Conservation (phyloP, 2,113 vertebrate species). For the Zapus hudsonius region DNA sequence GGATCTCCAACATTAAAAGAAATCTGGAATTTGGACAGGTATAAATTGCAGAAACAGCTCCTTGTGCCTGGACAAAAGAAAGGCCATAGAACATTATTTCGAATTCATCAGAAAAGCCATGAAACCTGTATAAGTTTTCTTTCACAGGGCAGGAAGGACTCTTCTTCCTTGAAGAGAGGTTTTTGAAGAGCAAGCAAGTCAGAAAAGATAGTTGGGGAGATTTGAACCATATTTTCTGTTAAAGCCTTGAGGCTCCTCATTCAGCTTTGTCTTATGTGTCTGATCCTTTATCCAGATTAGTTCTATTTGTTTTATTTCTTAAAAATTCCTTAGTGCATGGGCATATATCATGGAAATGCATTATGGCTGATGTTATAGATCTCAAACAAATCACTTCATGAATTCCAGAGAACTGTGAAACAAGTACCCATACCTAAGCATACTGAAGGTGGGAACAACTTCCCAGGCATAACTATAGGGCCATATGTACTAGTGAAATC, state of each 20-base stretch:
- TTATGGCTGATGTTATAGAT: not conserved
- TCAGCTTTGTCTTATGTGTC: not conserved
- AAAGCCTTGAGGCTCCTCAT: not conserved
- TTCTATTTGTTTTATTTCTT: not conserved
- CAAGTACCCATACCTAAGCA: not conserved
- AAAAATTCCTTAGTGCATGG: not conserved
- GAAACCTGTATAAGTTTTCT: not conserved
- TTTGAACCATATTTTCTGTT: not conserved
- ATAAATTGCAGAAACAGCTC: not conserved
- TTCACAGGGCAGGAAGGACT: not conserved
- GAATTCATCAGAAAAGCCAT: not conserved
- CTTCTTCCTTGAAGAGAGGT: not conserved
- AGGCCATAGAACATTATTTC: not conserved
- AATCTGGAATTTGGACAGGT: not conserved
- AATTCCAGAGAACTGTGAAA: not conserved
- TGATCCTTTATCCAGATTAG: not conserved
- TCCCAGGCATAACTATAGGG: conserved; percentile 53
- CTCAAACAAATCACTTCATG: conserved; percentile 17
- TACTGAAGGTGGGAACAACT: not conserved
- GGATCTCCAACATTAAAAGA: not conserved
- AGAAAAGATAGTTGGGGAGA: not conserved
- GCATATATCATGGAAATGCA: conserved; percentile 1
- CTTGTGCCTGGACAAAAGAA: not conserved
- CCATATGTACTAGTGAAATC: conserved; percentile 22
- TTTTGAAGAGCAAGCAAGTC: not conserved